Base-by-base conservation (phyloP, 2,888 invertebrate species). In the Chirona hameri region DNA sequence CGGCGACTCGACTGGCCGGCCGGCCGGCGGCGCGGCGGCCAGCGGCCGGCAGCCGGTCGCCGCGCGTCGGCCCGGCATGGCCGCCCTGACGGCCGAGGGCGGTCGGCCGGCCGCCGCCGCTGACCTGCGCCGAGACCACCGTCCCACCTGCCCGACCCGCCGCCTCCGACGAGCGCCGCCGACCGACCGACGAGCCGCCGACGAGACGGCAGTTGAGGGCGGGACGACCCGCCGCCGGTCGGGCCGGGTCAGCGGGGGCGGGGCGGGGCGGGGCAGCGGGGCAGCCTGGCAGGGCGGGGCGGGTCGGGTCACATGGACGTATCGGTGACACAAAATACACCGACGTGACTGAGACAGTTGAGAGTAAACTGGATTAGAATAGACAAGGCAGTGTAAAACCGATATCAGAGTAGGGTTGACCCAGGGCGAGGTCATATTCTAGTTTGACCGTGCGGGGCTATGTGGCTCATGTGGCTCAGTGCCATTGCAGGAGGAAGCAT, bases 1-100 rank as follows among this genome's bases (percentile, higher is more conserved):
- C 72, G 31, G 76, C 39, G 76, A 39, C 39, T 76, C 76, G 76
- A 18, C 76, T 39, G 76, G 46, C 39, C 76, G 76, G 76, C 21
- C 46, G 39, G 21, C 76, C 39, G 39, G 46, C 76, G 29, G 72
- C 52, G n/a, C 18, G 31, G 18, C 31, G 31, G 72, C 31, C 31
- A 15, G 18, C 72, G 15, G 60, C 24, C 72, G 18, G 31, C 31
- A 5, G 39, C 39, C 31, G 72, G 18, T 31, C 31, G 31, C 31
- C 72, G 31, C 72, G 18, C 14, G 2, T 18, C 31, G 21, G 72
- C 21, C 29, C 39, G 69, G 69, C 29, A 69, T 69, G 69, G 69
- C 69, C 29, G 69, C 27, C 69, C 15, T 2, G 39, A 2, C 29
- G 14, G 39, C 72, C 31, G 31, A 29, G 31, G 72, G 72, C 31